Evolutionary conservation across 2,113 vertebrate species (phyloP).

Genomic region (Calidris pygmaea): DNA sequence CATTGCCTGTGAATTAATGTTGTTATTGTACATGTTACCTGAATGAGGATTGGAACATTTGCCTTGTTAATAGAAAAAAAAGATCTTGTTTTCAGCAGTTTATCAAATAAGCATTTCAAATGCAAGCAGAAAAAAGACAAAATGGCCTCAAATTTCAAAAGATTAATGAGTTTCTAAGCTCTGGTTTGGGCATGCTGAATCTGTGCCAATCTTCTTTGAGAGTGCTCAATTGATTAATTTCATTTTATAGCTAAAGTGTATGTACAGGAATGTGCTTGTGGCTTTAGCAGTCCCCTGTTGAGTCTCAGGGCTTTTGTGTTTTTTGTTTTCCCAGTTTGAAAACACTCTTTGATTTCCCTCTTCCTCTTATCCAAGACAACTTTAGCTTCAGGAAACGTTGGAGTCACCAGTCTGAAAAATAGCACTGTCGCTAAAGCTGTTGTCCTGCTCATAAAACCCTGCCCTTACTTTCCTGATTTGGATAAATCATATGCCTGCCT

Average conservation of each 20-base stretch:
- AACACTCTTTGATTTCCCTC: background rate
- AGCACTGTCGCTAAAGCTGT: background rate
- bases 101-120: background rate
- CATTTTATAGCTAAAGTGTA: background rate
- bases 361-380: background rate
- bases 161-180: background rate
- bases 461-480: background rate
- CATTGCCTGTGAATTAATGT: conserved; percentile 5
- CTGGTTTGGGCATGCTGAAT: background rate
- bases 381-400: background rate
- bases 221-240: background rate
- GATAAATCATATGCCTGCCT: background rate
- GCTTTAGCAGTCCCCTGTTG: background rate
- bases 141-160: background rate
- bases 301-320: background rate
- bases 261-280: background rate
- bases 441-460: background rate
- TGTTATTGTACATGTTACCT: background rate
- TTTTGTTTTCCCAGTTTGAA: background rate
- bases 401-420: background rate
- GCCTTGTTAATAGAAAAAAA: conserved; percentile 1
- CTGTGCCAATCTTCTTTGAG: background rate
- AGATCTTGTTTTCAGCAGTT: background rate
- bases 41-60: background rate
- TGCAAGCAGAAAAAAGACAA: background rate